Evolutionary conservation across 2,113 vertebrate species (phyloP).

Genomic region (Emydura subglobosa): DNA sequence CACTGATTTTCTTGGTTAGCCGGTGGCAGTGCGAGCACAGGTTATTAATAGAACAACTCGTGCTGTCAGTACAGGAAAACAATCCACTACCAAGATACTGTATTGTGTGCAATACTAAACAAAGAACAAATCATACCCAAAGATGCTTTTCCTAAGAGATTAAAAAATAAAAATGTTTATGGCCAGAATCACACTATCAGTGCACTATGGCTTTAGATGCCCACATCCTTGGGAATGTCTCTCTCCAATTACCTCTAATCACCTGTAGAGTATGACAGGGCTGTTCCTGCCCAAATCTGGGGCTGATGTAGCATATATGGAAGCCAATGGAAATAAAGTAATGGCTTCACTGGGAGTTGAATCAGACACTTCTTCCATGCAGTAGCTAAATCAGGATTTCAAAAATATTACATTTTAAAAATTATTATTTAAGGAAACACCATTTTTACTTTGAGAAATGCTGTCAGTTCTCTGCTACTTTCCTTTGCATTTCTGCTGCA

Average conservation of each 20-base stretch:
- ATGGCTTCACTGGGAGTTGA: neutral
- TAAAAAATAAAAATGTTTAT: neutral
- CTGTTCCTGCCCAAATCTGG: neutral
- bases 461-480: neutral
- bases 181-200: neutral
- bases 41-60: slow-evolving; percentile 71
- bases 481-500: neutral
- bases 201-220: neutral
- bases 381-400: neutral
- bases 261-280: neutral
- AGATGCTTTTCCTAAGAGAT: slow-evolving; percentile 37
- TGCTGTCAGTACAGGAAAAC: slow-evolving; percentile 52
- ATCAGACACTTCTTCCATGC: neutral
- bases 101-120: slow-evolving; percentile 36
- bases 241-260: neutral
- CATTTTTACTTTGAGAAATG: neutral
- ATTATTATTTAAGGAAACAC: neutral
- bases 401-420: neutral
- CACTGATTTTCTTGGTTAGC: slow-evolving; percentile 71
- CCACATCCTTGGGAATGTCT: neutral
- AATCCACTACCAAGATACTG: slow-evolving; percentile 44
- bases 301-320: neutral
- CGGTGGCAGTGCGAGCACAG: slow-evolving; percentile 67
- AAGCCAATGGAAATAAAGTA: neutral
- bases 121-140: slow-evolving; percentile 41